Evolutionary conservation across 2,888 invertebrate species (phyloP).

Genomic region (Leucophora obtusa): DNA sequence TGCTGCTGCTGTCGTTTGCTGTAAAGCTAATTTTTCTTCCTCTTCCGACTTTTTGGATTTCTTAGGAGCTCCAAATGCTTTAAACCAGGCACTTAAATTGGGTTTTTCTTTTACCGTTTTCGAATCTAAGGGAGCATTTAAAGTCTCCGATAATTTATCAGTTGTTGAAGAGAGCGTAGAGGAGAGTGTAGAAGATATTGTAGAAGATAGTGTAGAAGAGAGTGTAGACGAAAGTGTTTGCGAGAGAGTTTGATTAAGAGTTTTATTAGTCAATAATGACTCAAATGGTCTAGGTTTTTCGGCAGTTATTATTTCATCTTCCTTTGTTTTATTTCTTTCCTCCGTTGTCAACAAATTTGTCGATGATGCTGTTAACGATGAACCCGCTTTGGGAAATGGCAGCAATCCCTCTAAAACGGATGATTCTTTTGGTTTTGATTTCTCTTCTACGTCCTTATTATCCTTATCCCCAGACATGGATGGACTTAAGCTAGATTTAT

Average conservation of each 20-base stretch:
- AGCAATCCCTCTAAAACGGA: slow-evolving; percentile 54
- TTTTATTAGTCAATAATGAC: slow-evolving; percentile 32
- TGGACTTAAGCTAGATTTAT: slow-evolving; percentile 43
- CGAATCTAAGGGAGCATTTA: slow-evolving; percentile 22
- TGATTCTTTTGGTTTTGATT: slow-evolving; percentile 54
- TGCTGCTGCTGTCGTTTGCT: slow-evolving; percentile 45
- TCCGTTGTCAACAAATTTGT: slow-evolving; percentile 37
- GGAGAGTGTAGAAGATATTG: neutral
- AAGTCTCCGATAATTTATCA: slow-evolving; percentile 65
- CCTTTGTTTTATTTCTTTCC: slow-evolving; percentile 61
- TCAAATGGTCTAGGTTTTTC: slow-evolving; percentile 61
- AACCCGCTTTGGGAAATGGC: slow-evolving; percentile 50
- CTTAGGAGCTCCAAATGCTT: slow-evolving; percentile 93
- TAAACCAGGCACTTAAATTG: slow-evolving; percentile 94
- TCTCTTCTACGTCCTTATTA: slow-evolving; percentile 66
- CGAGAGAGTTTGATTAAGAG: neutral
- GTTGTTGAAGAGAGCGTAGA: slow-evolving; percentile 55
- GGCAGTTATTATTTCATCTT: slow-evolving; percentile 30
- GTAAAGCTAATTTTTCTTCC: slow-evolving; percentile 75
- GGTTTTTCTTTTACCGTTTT: slow-evolving; percentile 79
- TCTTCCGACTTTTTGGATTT: slow-evolving; percentile 83
- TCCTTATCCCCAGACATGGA: slow-evolving; percentile 64
- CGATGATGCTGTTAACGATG: slow-evolving; percentile 44
- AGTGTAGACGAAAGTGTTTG: neutral
- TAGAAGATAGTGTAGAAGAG: too few relatives aligned